Base-by-base conservation (phyloP, 1,140 invertebrate genomes). In the Micrasema longulum region DNA sequence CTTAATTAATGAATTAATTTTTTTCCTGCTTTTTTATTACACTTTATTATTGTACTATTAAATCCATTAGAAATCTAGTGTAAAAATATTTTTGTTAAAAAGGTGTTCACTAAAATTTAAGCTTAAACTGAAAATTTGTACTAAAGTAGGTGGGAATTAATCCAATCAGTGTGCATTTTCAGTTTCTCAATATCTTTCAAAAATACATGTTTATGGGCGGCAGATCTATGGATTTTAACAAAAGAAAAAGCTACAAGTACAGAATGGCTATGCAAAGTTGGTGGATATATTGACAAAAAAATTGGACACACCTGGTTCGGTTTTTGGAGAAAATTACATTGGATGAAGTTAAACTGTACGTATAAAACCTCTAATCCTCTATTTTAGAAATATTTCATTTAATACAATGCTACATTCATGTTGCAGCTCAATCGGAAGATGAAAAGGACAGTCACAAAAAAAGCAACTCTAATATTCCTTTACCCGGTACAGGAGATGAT, bases 401-500 rank as follows among this genome's bases (percentile, higher is more conserved):
- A 7, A n/a, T n/a, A 31, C 26, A 31, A 31, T 31, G 7, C 7
- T 31, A 31, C 2, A 31, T 31, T 31, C 7, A 4, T 31, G 2
- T 7, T 31, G 26, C 26, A 76, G 71, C 41, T 74, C 69, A 70
- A 73, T 43, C 73, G 80, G 84, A 85, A 77, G 71, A 76, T 52
- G 81, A 84, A 55, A 26, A 69, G 23, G 83, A 84, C 10, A 77
- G 50, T 26, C 77, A 71, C 4, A 80, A 77, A 45, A 72, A 72
- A 31, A 75, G 65, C 41, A 90, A 93, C 72, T 82, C 88, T 73
- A 96, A 95, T 80, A 95, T 96, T 77, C 88, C 90, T 18, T 84
- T 97, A 77, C 95, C 95, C 0, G 90, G 92, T 18, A 97, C 94
- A 55, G 95, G 95, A 31, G 95, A 97, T 78, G 96, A 97, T 84